Conservation (phyloP, 2,888 invertebrate species). For the Dichetophora obliterata region DNA sequence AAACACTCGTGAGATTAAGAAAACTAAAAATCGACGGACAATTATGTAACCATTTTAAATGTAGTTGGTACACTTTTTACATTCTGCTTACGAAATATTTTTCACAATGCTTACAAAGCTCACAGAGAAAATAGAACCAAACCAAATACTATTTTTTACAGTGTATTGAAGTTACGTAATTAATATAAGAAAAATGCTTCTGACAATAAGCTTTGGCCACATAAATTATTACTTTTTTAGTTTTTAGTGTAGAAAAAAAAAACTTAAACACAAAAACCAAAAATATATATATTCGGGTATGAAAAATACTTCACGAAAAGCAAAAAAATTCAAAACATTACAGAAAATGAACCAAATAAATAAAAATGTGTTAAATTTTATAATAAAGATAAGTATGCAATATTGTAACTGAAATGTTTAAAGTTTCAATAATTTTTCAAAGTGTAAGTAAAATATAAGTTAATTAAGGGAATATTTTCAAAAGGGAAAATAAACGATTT, state of each 20-base stretch:
- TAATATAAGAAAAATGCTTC: slow-evolving; percentile 60
- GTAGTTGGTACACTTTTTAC: background rate
- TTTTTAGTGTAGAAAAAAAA: slow-evolving; percentile 32
- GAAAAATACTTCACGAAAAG: slow-evolving; percentile 30
- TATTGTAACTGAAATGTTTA: slow-evolving; percentile 18
- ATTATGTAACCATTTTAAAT: too few relatives aligned
- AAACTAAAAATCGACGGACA: too few relatives aligned
- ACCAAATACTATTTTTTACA: slow-evolving; percentile 39
- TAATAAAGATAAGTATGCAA: slow-evolving; percentile 41
- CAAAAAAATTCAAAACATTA: slow-evolving; percentile 30
- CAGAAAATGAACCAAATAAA: slow-evolving; percentile 35
- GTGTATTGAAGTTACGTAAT: slow-evolving; percentile 40
- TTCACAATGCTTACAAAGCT: background rate
- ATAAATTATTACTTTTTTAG: slow-evolving; percentile 44
- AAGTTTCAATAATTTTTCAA: too few relatives aligned
- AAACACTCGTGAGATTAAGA: too few relatives aligned
- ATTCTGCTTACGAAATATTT: background rate
- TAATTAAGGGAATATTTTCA: background rate
- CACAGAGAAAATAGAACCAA: background rate
- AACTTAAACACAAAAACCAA: slow-evolving; percentile 37
- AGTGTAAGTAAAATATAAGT: background rate
- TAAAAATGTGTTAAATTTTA: slow-evolving; percentile 37
- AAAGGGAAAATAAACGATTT: background rate
- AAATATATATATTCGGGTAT: slow-evolving; percentile 43
- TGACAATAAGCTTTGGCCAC: slow-evolving; percentile 70